Evolutionary conservation across 2,888 invertebrate genomes (phyloP).

Genomic region (Acanthacorydalis orientalis): DNA sequence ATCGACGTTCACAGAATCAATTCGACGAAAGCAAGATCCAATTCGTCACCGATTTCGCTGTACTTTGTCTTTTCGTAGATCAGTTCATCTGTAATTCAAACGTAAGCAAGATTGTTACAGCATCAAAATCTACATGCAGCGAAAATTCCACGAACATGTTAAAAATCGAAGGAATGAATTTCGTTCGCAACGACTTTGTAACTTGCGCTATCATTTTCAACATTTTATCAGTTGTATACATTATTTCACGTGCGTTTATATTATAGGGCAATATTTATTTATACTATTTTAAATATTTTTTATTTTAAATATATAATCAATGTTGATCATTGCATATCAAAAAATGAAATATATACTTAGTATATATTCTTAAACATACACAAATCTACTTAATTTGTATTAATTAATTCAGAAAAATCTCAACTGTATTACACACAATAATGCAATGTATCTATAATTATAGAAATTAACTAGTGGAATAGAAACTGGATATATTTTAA

Average conservation of each 20-base stretch:
- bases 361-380: no score
- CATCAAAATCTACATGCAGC: background rate
- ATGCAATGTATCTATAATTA: no score
- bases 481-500: no score
- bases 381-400: no score
- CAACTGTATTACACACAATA: no score
- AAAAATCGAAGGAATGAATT: background rate
- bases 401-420: no score
- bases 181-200: background rate
- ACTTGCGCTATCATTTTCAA: background rate
- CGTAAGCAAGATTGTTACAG: background rate
- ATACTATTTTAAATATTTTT: conserved; percentile 2
- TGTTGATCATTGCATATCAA: no score
- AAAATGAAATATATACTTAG: no score
- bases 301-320: background rate
- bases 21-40: conserved; percentile 87
- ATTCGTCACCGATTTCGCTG: conserved; percentile 82
- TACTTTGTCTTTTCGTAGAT: conserved; percentile 79
- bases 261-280: no score
- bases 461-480: no score
- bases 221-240: background rate
- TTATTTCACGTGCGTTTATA: no score
- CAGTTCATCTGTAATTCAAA: conserved; percentile 55
- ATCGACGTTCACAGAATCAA: conserved; percentile 21
- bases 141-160: background rate